phyloP scores from a whole-genome alignment of 2,797 vertebrate genomes.

The Pampus argenteus region DNA sequence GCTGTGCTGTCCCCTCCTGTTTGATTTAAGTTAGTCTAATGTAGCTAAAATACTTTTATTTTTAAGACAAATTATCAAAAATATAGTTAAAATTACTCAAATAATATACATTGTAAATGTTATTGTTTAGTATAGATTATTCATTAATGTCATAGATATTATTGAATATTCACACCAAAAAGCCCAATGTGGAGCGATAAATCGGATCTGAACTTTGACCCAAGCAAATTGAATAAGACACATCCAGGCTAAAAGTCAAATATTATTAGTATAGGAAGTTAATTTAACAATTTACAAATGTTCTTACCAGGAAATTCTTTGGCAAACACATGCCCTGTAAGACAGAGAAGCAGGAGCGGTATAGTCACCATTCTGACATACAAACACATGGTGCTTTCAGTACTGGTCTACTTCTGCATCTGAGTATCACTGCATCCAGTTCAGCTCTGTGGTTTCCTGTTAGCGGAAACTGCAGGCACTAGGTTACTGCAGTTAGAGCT shows the following conservation, averaged over 20 bases:
- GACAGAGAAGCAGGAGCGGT: slow-evolving; percentile 58
- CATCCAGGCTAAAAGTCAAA: not conserved
- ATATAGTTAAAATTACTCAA: not conserved
- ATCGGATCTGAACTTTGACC: not conserved
- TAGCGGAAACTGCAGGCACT: slow-evolving; percentile 12
- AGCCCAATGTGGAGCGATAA: not conserved
- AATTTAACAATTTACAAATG: not conserved
- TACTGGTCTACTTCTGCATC: not conserved
- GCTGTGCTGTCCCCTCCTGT: not conserved
- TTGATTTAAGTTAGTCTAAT: too few relatives aligned
- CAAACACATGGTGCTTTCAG: slow-evolving; percentile 22
- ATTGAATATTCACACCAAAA: not conserved
- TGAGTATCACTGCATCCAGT: not conserved
- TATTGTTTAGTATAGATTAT: not conserved
- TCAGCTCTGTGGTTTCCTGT: slow-evolving; percentile 40
- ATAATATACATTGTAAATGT: not conserved
- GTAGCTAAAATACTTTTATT: too few relatives aligned
- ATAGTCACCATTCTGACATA: slow-evolving; percentile 25
- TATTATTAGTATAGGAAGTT: not conserved
- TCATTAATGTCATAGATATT: not conserved
- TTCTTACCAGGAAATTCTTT: slow-evolving; percentile 60
- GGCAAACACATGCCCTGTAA: slow-evolving; percentile 43
- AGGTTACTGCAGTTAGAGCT: too few relatives aligned
- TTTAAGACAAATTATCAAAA: not conserved
- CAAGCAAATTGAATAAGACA: not conserved